A percentile compares a stretch with the other conserved stretches of the same genome.
phyloP scores from a whole-genome alignment of 2,797 vertebrate genomes.

The Rousettus madagascariensis region DNA sequence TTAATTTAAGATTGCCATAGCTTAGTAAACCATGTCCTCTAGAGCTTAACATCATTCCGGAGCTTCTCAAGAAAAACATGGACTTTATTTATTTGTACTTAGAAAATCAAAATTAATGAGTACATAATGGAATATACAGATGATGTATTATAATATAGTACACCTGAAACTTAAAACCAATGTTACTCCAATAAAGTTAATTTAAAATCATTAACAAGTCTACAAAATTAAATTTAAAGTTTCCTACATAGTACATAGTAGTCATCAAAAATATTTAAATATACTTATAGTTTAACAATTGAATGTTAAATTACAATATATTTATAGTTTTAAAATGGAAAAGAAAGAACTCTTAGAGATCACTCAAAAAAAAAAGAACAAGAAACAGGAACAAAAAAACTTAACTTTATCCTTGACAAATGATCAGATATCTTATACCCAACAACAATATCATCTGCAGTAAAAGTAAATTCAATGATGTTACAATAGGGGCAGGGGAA shows the following conservation, averaged over 20 bases:
- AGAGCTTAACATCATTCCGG: not conserved
- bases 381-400: not conserved
- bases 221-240: not conserved
- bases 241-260: not conserved
- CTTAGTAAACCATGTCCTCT: not conserved
- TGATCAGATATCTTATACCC: not conserved
- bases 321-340: not conserved
- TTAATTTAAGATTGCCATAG: not conserved
- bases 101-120: not conserved
- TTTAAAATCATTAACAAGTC: not conserved
- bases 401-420: not conserved
- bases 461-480: not conserved
- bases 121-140: too few species aligned
- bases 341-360: not conserved
- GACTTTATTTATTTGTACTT: constrained; percentile 4
- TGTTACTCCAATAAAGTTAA: too few species aligned
- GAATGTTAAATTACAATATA: not conserved
- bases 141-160: too few species aligned
- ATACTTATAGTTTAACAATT: not conserved
- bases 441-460: not conserved
- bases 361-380: not conserved
- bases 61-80: constrained; percentile 16
- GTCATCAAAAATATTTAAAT: not conserved
- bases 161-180: too few species aligned
- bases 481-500: not conserved